phyloP scores from a whole-genome alignment of 2,888 invertebrate genomes.

The Pherbina coryleti region DNA sequence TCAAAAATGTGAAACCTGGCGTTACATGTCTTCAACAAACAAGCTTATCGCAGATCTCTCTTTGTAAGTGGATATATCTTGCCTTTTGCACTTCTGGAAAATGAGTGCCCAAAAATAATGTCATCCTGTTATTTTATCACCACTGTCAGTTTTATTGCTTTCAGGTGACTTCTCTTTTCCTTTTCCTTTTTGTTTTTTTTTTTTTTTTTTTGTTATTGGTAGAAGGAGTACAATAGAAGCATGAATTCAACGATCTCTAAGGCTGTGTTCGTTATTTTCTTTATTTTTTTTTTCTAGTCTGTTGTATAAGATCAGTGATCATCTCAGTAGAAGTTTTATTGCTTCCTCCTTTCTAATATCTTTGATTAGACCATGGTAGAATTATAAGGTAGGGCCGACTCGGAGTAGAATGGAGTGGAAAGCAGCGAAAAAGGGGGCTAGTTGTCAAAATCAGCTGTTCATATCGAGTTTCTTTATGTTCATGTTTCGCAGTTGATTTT shows the following conservation, averaged over 20 bases:
- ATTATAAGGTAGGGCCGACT: too few species aligned
- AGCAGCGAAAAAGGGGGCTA: too few species aligned
- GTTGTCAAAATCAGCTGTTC: too few species aligned
- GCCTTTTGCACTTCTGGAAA: constrained; percentile 30
- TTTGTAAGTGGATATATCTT: background rate
- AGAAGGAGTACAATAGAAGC: background rate
- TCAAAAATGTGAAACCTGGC: constrained; percentile 10
- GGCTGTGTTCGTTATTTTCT: constrained; percentile 54
- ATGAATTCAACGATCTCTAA: constrained; percentile 8
- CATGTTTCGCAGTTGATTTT: too few species aligned
- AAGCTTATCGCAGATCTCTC: constrained; percentile 4
- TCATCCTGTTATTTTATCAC: constrained; percentile 66
- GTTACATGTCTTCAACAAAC: background rate
- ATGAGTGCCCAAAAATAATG: constrained; percentile 53
- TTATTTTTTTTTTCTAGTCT: constrained; percentile 37
- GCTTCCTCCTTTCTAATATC: constrained; percentile 55
- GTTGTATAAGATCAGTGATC: constrained; percentile 58
- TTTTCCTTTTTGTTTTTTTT: background rate
- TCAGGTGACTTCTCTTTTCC: constrained; percentile 24
- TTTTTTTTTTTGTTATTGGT: background rate
- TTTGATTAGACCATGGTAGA: too few species aligned
- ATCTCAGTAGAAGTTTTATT: constrained; percentile 57
- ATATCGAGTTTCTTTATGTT: too few species aligned
- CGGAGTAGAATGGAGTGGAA: too few species aligned
- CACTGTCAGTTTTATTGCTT: constrained; percentile 51